These are phyloP conservation scores for Pristionchus maxplancki DNA, from an alignment of 2,888 invertebrate species.

Conservation along the genomic window DNA sequence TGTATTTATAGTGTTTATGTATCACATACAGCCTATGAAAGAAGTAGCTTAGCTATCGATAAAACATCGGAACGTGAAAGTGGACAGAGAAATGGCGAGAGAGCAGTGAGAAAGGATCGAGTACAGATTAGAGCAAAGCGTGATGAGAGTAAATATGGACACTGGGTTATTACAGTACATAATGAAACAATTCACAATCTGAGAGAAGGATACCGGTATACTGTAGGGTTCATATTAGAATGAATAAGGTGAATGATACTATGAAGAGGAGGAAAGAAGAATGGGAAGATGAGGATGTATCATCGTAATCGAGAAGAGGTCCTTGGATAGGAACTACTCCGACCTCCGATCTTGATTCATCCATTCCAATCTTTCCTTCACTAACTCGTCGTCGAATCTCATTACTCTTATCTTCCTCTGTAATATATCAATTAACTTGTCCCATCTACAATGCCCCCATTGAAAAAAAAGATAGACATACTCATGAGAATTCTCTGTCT, in stretches of 20 bases:
- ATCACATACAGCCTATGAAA: slow-evolving; percentile 46
- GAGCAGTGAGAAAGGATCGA: not conserved
- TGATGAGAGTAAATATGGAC: not conserved
- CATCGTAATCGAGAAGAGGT: slow-evolving; percentile 26
- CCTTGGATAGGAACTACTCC: not conserved
- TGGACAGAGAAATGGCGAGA: slow-evolving; percentile 15
- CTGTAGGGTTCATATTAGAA: not conserved
- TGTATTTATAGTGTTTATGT: slow-evolving; percentile 10
- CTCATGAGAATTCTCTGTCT: slow-evolving; percentile 13
- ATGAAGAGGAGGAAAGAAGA: not conserved
- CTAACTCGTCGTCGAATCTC: not conserved
- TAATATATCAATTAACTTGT: not conserved
- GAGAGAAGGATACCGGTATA: not conserved
- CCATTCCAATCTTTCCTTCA: not conserved
- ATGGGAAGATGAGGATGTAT: not conserved
- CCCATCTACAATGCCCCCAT: not conserved
- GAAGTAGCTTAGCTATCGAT: slow-evolving; percentile 5
- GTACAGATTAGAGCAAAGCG: slow-evolving; percentile 5
- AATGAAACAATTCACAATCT: slow-evolving; percentile 6
- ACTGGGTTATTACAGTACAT: slow-evolving; percentile 9
- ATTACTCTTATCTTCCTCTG: not conserved
- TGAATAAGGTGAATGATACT: not conserved
- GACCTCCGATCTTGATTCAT: not conserved
- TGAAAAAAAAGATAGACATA: not conserved
- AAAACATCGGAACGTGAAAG: slow-evolving; percentile 29